Evolutionary conservation across 2,888 invertebrate genomes (phyloP).

Genomic region (Aspidiotus destructor): DNA sequence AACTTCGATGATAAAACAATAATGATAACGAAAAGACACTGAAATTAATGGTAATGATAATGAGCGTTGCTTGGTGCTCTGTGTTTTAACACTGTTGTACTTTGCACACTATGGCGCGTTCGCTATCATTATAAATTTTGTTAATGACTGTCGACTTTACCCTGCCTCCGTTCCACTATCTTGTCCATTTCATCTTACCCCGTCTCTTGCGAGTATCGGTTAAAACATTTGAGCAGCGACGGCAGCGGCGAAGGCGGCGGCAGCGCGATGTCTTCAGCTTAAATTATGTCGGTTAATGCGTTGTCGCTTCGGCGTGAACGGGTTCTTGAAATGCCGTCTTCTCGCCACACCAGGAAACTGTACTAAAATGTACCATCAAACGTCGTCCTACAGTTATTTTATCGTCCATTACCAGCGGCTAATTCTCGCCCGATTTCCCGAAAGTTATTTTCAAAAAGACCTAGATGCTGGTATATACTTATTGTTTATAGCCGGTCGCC

Average conservation of each 20-base stretch:
- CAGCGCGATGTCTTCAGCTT: conserved; percentile 24
- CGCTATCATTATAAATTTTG: conserved; percentile 32
- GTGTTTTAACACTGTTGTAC: conserved; percentile 14
- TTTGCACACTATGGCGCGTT: conserved; percentile 6
- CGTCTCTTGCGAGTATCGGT: not conserved
- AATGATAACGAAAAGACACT: conserved; percentile 32
- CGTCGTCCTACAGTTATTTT: conserved; percentile 31
- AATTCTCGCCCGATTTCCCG: conserved; percentile 31
- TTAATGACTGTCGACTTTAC: conserved; percentile 31
- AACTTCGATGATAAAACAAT: conserved; percentile 33
- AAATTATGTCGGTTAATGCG: conserved; percentile 33
- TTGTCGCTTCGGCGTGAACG: conserved; percentile 24
- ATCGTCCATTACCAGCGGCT: conserved; percentile 33
- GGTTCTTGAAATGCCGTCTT: conserved; percentile 29
- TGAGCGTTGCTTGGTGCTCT: conserved; percentile 29
- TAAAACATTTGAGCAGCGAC: not conserved
- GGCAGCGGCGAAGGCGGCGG: conserved; percentile 12
- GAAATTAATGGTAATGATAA: conserved; percentile 33
- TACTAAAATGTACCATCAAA: conserved; percentile 32
- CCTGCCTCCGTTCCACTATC: conserved; percentile 1
- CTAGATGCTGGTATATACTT: conserved; percentile 29
- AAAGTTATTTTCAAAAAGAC: conserved; percentile 31
- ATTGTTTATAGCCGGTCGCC: conserved; percentile 30
- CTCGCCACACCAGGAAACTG: conserved; percentile 21
- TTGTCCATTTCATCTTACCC: conserved; percentile 11